phyloP scores from a whole-genome alignment of 2,888 invertebrate genomes.

The Dromius quadrimaculatus region DNA sequence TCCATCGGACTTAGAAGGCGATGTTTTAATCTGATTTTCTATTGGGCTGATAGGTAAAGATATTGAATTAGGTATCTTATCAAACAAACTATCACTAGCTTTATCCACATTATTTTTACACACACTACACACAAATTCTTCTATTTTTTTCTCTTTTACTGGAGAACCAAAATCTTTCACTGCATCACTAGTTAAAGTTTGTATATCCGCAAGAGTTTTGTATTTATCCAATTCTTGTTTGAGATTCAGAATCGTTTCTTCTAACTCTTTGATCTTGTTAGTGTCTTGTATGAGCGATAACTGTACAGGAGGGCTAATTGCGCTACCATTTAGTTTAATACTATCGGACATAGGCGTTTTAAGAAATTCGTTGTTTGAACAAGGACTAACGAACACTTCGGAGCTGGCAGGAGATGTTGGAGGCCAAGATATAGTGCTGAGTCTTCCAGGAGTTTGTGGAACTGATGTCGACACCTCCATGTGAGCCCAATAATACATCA shows the following conservation, averaged over 20 bases:
- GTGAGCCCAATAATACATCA: conserved; percentile 93
- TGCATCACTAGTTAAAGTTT: conserved; percentile 69
- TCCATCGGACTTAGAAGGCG: neutral
- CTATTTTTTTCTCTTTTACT: conserved; percentile 62
- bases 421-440: conserved; percentile 82
- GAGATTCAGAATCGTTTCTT: conserved; percentile 69
- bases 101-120: neutral
- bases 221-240: conserved; percentile 72
- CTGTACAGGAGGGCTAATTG: conserved; percentile 50
- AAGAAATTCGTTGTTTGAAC: conserved; percentile 57
- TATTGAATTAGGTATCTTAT: neutral
- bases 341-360: conserved; percentile 56
- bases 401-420: conserved; percentile 66
- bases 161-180: conserved; percentile 69
- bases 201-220: conserved; percentile 71
- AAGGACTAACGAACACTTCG: conserved; percentile 58
- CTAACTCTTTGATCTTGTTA: conserved; percentile 62
- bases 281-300: conserved; percentile 57
- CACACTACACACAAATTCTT: conserved; percentile 57
- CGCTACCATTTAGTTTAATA: conserved; percentile 52
- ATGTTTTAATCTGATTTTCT: conserved; percentile 2
- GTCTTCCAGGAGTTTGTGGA: conserved; percentile 79
- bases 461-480: conserved; percentile 77
- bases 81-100: neutral
- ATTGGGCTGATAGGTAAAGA: neutral